Evolutionary conservation across 2,888 invertebrate species (phyloP).

Genomic region (Germaria angustata): DNA sequence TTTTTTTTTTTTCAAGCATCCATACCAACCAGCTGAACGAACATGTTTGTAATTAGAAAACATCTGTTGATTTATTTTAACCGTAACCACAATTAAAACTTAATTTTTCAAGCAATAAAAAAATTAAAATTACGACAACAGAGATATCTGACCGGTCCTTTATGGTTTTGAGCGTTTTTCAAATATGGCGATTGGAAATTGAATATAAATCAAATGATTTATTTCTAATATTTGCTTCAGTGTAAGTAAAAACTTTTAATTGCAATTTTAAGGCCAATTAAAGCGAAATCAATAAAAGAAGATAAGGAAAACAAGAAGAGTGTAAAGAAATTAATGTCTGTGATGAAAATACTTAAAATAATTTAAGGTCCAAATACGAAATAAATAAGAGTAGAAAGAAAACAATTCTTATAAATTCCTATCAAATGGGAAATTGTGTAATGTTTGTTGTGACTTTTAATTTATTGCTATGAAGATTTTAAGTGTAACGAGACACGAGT

Average conservation of each 20-base stretch:
- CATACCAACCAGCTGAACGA: slow-evolving; percentile 18
- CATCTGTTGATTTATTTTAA: slow-evolving; percentile 46
- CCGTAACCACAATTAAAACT: slow-evolving; percentile 37
- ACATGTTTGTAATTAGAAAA: slow-evolving; percentile 48
- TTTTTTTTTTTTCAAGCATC: no score
- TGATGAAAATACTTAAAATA: not conserved
- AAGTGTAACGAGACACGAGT: not conserved
- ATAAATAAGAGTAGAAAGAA: not conserved
- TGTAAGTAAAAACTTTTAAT: slow-evolving; percentile 54
- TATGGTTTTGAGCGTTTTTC: not conserved
- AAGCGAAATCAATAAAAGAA: slow-evolving; percentile 30
- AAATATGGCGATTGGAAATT: not conserved
- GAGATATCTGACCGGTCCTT: not conserved
- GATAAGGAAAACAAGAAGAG: not conserved
- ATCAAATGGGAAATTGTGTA: not conserved
- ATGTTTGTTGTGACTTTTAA: not conserved
- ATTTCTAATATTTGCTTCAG: no score
- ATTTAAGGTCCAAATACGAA: not conserved
- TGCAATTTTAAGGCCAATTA: slow-evolving; percentile 47
- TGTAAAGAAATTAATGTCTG: not conserved
- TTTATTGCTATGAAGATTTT: not conserved
- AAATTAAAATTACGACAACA: slow-evolving; percentile 31
- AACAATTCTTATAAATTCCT: not conserved
- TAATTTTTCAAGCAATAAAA: slow-evolving; percentile 21
- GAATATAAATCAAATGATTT: not conserved